Evolutionary conservation across 1,140 invertebrate species (phyloP).

Genomic region (Bactericera cockerelli): DNA sequence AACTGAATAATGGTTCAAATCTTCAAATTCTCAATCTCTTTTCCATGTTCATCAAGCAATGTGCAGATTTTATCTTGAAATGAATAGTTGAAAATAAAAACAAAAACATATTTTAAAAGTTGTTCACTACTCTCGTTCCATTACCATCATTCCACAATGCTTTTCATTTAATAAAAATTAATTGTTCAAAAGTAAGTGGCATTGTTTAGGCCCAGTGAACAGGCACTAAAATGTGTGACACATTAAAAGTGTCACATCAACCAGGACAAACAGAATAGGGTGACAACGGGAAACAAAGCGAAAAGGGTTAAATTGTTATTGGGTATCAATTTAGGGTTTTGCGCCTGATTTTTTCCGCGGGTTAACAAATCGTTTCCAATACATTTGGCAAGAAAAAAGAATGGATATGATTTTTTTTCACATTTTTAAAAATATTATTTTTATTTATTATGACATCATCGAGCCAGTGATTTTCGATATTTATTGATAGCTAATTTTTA

Average conservation of each 20-base stretch:
- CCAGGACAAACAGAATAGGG: neutral
- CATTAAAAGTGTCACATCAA: conserved; percentile 3
- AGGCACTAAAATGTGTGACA: conserved; percentile 8
- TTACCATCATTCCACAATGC: no score
- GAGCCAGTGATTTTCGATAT: no score
- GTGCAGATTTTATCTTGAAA: no score
- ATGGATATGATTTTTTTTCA: no score
- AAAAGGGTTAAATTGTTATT: conserved; percentile 6
- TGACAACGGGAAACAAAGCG: neutral
- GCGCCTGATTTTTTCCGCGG: neutral
- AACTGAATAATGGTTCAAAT: no score
- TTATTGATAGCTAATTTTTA: no score
- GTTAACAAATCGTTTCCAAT: conserved; percentile 3
- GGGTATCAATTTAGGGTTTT: conserved; percentile 7
- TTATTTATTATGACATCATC: neutral
- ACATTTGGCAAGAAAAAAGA: neutral
- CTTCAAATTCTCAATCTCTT: no score
- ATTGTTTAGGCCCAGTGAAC: neutral
- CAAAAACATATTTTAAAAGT: no score
- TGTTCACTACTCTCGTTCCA: no score
- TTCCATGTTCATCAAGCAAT: no score
- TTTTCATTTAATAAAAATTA: conserved; percentile 4
- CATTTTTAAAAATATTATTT: neutral
- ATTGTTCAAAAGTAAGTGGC: neutral
- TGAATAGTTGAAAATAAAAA: no score